Base-by-base conservation (phyloP, 2,888 invertebrate species). In the Choristoneura rosaceana region DNA sequence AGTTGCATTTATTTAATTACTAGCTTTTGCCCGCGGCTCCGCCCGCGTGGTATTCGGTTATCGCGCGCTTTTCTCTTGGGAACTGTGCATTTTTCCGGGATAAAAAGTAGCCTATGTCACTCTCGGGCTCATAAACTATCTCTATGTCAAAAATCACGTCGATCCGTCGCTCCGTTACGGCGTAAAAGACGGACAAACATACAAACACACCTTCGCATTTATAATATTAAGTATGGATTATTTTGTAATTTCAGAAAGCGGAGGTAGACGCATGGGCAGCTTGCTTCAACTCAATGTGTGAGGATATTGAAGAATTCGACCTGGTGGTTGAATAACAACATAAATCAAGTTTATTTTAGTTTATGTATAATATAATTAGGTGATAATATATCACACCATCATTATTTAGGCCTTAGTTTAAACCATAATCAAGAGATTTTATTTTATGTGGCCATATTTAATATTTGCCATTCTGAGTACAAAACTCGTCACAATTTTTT, bases 201-300 rank as follows among this genome's bases (percentile, higher is more conserved):
- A n/a, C n/a, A n/a, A n/a, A n/a, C n/a, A n/a, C n/a, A n/a, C n/a
- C n/a, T n/a, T n/a, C n/a, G n/a, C n/a, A n/a, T n/a, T n/a, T n/a
- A n/a, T n/a, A n/a, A n/a, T n/a, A n/a, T n/a, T n/a, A n/a, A n/a
- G n/a, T n/a, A n/a, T n/a, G n/a, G n/a, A n/a, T n/a, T n/a, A 38
- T 38, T 60, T 76, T 25, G 67, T 73, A 55, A 71, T 93, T 94
- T 76, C 90, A 95, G 95, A 90, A 94, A 81, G 87, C 91, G 75
- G 95, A 94, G 79, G 91, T 87, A 4, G 93, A 95, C 10, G 90
- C 89, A 41, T 95, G 95, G 95, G 95, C 94, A 0, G 91, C 91
- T 0, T 87, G 89, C 47, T 95, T 95, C 80, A 95, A 95, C 80
- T 93, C 95, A 0, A 95, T 95, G 95, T 95, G 95, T 76, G 93